Base-by-base conservation (phyloP, 2,113 vertebrate species). In the Paramormyrops kingsleyae region DNA sequence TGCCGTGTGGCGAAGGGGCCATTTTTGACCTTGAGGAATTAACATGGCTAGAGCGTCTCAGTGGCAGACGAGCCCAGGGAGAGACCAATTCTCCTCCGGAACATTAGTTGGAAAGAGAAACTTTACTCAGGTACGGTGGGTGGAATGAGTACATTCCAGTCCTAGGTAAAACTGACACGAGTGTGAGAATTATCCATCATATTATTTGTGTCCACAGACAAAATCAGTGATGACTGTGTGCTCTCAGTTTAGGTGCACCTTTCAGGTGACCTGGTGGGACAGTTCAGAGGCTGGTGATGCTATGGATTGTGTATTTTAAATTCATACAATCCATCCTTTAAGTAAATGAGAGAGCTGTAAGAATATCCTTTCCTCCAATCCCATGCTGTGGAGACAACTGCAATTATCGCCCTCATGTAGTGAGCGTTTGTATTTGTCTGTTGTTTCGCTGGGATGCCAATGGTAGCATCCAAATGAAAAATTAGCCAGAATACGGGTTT, bases 11-110 rank as follows among this genome's bases (percentile, higher is more conserved):
- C 92, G 92, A 91, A 92, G 92, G 39, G 88, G 88, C 85, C 91
- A 94, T 90, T 91, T 93, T 90, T 94, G 94, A 95, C 95, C 95
- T 94, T 95, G 95, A 93, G 91, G 94, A 95, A 94, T 95, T 93
- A 95, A 93, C 93, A 93, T 94, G 93, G 93, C 92, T 92, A 90
- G 92, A 94, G 92, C 91, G 93, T 93, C 93, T 94, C 90, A 89
- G 92, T 93, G 91, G 93, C 46, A 91, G 93, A 93, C 92, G 92
- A 93, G 90, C 91, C 91, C 91, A 90, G 90, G 88, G 74, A 94
- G 93, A 93, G 94, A 92, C 92, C 93, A 91, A 59, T 66, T 92
- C 92, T 92, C 74, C 92, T 88, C 91, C 91, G 93, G 93, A 95
- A 94, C 94, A 92, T 92, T 90, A 88, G 90, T 90, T 93, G 91